A percentile compares a stretch with the other conserved stretches of the same genome.
These are phyloP conservation scores for Pollenia amentaria DNA, from an alignment of 2,888 invertebrate genomes.

Conservation along the genomic window DNA sequence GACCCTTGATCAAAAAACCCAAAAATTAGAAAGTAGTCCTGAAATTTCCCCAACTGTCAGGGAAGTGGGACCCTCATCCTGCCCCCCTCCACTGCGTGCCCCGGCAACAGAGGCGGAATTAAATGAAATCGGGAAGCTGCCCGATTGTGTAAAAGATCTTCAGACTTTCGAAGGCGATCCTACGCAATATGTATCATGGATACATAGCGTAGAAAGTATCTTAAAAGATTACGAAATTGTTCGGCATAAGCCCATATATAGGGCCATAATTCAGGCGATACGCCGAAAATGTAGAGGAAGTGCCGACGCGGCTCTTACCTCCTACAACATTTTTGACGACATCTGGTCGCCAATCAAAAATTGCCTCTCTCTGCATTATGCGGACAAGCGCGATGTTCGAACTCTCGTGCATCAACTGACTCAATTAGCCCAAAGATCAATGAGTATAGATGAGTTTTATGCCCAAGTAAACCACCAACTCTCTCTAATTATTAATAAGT, in stretches of 20 bases:
- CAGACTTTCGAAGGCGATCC: constrained; percentile 4
- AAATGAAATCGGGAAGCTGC: constrained; percentile 5
- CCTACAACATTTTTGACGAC: constrained; percentile 67
- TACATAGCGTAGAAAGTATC: constrained; percentile 10
- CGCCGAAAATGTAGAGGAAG: constrained; percentile 37
- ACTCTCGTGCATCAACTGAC: too few species aligned
- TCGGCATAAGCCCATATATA: neutral
- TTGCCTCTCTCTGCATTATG: too few species aligned
- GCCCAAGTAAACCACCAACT: too few species aligned
- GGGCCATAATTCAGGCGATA: neutral
- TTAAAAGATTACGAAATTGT: neutral
- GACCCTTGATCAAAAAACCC: neutral
- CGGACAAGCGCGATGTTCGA: too few species aligned
- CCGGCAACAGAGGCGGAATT: neutral
- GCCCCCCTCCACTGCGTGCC: neutral
- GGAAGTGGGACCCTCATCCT: neutral
- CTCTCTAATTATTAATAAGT: constrained; percentile 74
- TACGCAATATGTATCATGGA: neutral
- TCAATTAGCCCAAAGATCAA: too few species aligned
- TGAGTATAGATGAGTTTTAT: too few species aligned
- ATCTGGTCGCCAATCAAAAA: constrained; percentile 72
- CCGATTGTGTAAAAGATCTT: neutral
- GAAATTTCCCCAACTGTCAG: neutral
- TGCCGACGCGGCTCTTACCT: constrained; percentile 61
- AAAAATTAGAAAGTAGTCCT: neutral